A percentile compares a stretch with the other conserved stretches of the same genome.
Evolutionary conservation across 2,888 invertebrate genomes (phyloP).

Genomic region (Volucella inanis): DNA sequence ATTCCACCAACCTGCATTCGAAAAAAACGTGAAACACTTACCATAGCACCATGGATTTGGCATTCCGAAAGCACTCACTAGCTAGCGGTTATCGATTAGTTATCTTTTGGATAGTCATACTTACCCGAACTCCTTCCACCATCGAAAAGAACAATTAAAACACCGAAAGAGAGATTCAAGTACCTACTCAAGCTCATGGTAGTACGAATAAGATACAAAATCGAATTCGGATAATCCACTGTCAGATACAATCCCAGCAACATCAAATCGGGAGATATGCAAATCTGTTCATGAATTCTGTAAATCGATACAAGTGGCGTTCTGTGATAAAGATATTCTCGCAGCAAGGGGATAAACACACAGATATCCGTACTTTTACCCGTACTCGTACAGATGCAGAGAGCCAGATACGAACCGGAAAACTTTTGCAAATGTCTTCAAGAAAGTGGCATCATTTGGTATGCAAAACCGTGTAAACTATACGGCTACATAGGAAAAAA

Average conservation of each 20-base stretch:
- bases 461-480: constrained; percentile 73
- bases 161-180: constrained; percentile 25
- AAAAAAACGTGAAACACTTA: constrained; percentile 63
- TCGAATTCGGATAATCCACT: constrained; percentile 73
- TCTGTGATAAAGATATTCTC: constrained; percentile 67
- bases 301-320: constrained; percentile 69
- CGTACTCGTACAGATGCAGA: constrained; percentile 34
- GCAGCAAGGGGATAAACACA: constrained; percentile 43
- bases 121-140: not conserved
- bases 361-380: no score
- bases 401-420: constrained; percentile 38
- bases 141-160: constrained; percentile 62
- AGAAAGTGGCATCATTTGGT: constrained; percentile 72
- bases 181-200: no score
- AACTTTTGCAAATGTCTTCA: constrained; percentile 51
- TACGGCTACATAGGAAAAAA: constrained; percentile 28
- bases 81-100: constrained; percentile 60
- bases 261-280: constrained; percentile 57
- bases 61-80: constrained; percentile 53
- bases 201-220: constrained; percentile 60
- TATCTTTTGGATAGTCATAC: constrained; percentile 49
- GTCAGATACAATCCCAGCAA: constrained; percentile 60
- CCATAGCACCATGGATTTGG: constrained; percentile 31
- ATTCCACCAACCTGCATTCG: constrained; percentile 24
- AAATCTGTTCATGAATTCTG: constrained; percentile 63